Conservation (phyloP, 2,113 vertebrate species). For the Willisornis vidua region DNA sequence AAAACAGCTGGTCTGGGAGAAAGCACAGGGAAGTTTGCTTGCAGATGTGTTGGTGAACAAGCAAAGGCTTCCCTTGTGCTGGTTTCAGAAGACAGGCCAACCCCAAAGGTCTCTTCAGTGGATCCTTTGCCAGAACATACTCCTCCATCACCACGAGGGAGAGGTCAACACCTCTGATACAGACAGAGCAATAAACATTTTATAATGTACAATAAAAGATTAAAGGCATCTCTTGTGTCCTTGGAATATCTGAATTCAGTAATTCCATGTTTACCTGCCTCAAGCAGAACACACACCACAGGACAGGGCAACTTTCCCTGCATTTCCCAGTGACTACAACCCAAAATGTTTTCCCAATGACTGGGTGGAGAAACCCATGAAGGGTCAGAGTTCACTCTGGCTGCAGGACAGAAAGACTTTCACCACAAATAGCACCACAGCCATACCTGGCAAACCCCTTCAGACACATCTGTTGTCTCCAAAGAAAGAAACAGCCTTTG, state of each 20-base stretch:
- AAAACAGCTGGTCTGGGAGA: background rate
- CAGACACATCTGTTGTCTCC: slow-evolving; percentile 41
- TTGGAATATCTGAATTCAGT: background rate
- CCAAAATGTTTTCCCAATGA: background rate
- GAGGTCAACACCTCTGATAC: slow-evolving; percentile 74
- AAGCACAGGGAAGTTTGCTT: background rate
- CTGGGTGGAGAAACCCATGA: background rate
- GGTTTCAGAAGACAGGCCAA: slow-evolving; percentile 29
- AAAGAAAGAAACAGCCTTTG: slow-evolving; percentile 53
- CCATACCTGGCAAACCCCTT: background rate
- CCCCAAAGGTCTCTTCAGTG: slow-evolving; percentile 55
- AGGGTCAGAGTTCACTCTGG: background rate
- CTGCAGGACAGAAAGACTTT: background rate
- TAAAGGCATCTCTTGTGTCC: slow-evolving; percentile 63
- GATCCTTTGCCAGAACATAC: slow-evolving; percentile 70
- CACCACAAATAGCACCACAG: background rate
- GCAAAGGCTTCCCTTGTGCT: slow-evolving; percentile 42
- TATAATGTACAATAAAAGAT: slow-evolving; percentile 79
- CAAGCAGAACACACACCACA: background rate
- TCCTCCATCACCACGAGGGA: slow-evolving; percentile 67
- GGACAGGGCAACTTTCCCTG: background rate
- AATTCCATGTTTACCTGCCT: background rate
- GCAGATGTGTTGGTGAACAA: background rate
- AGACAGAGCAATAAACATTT: slow-evolving; percentile 84
- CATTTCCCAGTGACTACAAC: background rate